A percentile compares a stretch with the other conserved stretches of the same genome.
Conservation (phyloP, 2,113 vertebrate genomes). For the Telmatochromis bifrenatus region DNA sequence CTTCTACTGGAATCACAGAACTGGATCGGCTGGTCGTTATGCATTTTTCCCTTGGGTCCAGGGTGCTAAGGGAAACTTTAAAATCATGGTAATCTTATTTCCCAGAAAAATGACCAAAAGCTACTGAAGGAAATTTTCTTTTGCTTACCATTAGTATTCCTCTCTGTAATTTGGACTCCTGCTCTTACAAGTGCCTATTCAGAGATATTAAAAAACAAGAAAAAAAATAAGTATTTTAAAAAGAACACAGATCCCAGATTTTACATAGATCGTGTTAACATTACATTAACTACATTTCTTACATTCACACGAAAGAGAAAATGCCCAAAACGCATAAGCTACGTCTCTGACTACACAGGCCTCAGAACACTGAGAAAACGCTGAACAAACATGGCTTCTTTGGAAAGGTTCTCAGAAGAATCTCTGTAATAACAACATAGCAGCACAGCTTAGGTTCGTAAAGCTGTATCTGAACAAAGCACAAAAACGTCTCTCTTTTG, state of each 20-base stretch:
- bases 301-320: neutral
- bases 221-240: neutral
- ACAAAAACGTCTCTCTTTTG: neutral
- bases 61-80: neutral
- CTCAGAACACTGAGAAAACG: neutral
- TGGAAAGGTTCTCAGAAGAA: neutral
- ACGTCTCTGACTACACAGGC: neutral
- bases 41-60: neutral
- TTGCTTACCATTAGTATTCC: neutral
- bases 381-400: neutral
- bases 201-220: neutral
- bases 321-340: neutral
- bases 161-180: neutral
- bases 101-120: neutral
- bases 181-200: slow-evolving; percentile 33
- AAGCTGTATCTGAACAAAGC: neutral
- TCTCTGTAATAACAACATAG: neutral
- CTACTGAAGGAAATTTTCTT: fast-evolving
- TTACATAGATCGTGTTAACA: neutral
- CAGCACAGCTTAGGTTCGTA: neutral
- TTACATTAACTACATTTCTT: neutral
- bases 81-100: neutral
- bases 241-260: neutral
- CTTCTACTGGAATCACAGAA: neutral
- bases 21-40: neutral